phyloP scores from a whole-genome alignment of 2,113 vertebrate species.

The Ceyx cyanopectus region DNA sequence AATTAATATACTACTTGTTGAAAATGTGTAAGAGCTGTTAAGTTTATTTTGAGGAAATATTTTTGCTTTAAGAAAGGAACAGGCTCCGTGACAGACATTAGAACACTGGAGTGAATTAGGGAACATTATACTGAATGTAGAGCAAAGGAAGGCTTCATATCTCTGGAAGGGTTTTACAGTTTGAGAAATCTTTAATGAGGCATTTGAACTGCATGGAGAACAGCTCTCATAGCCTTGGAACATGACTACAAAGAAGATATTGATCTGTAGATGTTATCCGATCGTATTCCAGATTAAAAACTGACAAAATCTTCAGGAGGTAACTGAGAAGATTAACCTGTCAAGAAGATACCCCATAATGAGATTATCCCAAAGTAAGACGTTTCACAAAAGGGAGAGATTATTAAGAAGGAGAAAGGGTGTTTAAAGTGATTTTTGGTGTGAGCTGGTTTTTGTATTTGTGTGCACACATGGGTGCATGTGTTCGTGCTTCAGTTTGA shows the following conservation, averaged over 20 bases:
- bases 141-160: constrained; percentile 36
- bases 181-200: constrained; percentile 66
- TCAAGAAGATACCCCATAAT: constrained; percentile 17
- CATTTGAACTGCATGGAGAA: constrained; percentile 54
- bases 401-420: background rate
- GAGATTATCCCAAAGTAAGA: constrained; percentile 30
- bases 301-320: constrained; percentile 48
- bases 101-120: constrained; percentile 55
- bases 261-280: constrained; percentile 50
- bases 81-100: constrained; percentile 54
- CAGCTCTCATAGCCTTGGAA: constrained; percentile 33
- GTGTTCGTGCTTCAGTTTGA: background rate
- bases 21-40: constrained; percentile 60
- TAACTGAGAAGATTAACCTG: constrained; percentile 55
- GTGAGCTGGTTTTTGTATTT: background rate
- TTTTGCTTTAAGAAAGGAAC: constrained; percentile 52
- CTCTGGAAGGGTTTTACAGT: constrained; percentile 59
- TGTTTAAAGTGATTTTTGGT: background rate
- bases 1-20: constrained; percentile 57
- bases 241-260: constrained; percentile 53
- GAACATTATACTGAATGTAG: constrained; percentile 21
- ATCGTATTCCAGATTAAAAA: constrained; percentile 66
- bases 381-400: constrained; percentile 9
- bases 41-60: constrained; percentile 61
- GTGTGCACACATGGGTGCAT: background rate